Evolutionary conservation across 2,888 invertebrate species (phyloP).

Genomic region (Maniola hyperantus): DNA sequence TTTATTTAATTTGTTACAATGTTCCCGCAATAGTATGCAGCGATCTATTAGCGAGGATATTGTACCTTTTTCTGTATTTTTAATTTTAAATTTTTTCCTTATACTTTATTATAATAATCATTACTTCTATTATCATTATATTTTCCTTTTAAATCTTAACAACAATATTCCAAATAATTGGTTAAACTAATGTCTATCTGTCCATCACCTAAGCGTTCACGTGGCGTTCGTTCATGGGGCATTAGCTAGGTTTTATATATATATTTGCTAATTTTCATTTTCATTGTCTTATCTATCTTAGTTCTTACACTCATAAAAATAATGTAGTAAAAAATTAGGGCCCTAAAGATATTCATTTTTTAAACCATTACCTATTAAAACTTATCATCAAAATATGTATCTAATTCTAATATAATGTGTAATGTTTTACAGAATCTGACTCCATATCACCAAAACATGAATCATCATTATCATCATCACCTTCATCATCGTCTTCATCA

Average conservation of each 20-base stretch:
- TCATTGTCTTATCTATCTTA: too few species aligned
- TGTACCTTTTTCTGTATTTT: not conserved
- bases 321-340: too few species aligned
- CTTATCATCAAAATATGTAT: not conserved
- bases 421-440: constrained; percentile 40
- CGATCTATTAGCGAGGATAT: not conserved
- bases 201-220: too few species aligned
- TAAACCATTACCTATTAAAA: too few species aligned
- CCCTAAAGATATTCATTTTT: too few species aligned
- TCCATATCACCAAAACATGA: constrained; percentile 59
- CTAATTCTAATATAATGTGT: not conserved
- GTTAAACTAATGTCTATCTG: too few species aligned
- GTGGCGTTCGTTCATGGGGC: too few species aligned
- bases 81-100: too few species aligned
- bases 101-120: not conserved
- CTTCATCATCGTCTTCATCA: constrained; percentile 61
- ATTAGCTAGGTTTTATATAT: too few species aligned
- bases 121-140: not conserved
- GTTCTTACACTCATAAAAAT: too few species aligned
- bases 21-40: not conserved
- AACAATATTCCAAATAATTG: too few species aligned
- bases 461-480: constrained; percentile 49
- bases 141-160: not conserved
- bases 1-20: not conserved
- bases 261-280: not conserved